Evolutionary conservation across 2,113 vertebrate species (phyloP), one percentile per base, ranked within the genome.

Genomic region (Uropsilus gracilis): DNA sequence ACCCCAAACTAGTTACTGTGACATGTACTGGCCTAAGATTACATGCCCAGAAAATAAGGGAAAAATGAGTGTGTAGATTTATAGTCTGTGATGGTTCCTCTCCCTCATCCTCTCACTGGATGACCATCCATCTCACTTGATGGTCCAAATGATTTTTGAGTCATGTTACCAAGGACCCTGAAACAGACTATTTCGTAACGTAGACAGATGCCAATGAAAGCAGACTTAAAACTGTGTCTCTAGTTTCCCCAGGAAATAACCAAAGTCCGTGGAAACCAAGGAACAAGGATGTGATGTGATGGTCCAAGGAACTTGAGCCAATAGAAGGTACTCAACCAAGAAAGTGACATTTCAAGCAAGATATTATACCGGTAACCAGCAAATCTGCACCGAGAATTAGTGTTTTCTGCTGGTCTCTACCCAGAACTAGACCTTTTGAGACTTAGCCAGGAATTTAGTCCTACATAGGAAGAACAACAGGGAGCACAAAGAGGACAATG

Each of bases 211-310:
- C 16, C 17, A 7, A 78, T 77, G 5, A 34, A 53, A 64, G 26
- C 11, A 57, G 50, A 73, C 18, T 89, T 82, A 48, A 12, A 85
- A 61, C 24, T 77, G 1, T 84, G 20, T 83, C 32, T 72, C 61
- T 82, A 53, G 18, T 87, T 82, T 53, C 12, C 92, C 61, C 13
- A 94, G 59, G 76, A 91, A 93, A 69, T 11, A 81, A 17, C 22
- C 61, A 68, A 55, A 55, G 3, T 68, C 3, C 39, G 14, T 84
- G 46, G 9, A 26, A 84, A 32, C 50, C 32, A 76, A 42, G 42
- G 16, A 90, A 18, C 13, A 59, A 3, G 42, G 34, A 18, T 71
- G 44, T 48, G 34, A 18, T 71, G 44, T 44, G 82, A 82, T 2
- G 1, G 28, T 50, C n/a, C 57, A 73, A 77, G 59, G 55, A 71